Evolutionary conservation across 2,113 vertebrate species (phyloP), one percentile per base, ranked within the genome.

Genomic region (Thomomys bottae): DNA sequence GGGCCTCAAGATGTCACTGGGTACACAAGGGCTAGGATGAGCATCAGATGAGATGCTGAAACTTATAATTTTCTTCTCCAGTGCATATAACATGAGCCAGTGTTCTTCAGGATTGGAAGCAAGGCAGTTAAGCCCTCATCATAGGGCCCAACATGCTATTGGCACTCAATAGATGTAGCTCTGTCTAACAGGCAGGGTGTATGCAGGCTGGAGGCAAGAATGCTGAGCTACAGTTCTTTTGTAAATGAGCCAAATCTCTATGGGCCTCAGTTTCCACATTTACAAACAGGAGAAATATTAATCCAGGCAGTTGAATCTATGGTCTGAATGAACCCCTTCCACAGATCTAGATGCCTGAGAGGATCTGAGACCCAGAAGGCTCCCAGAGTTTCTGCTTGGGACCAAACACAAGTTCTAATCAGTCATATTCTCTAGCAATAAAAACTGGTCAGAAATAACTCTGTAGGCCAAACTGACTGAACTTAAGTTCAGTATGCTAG

Each of bases 361-460:
- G 68, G 42, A 38, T 30, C 15, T 23, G 54, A 87, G 30, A 40
- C 61, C 77, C 1, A 30, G 38, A 11, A 36, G 59, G 49, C 30
- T 76, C 38, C 7, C 36, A n/a, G n/a, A n/a, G 68, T 81, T 61
- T 63, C 68, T 73, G n/a, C 17, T 70, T n/a, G 15, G 38, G 40
- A 36, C 17, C 80, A 71, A 81, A 80, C 70, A 42, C 70, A 40
- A 64, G 40, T 84, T 68, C 67, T 34, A 9, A 61, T 75, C 38
- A 79, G 38, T n/a, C 3, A 54, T 34, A 17, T 49, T 84, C 42
- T 20, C 0, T 67, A 71, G 66, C 70, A 61, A 59, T 20, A 17
- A 78, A 79, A 28, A 14, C 63, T 54, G 17, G n/a, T 94, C 90
- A 85, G 88, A 90, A 78, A 85, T 61, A 73, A 79, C 6, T 9